Percentiles rank a stretch among this genome's conserved stretches.
Conservation (phyloP, 2,888 invertebrate species). For the Thera obeliscata region DNA sequence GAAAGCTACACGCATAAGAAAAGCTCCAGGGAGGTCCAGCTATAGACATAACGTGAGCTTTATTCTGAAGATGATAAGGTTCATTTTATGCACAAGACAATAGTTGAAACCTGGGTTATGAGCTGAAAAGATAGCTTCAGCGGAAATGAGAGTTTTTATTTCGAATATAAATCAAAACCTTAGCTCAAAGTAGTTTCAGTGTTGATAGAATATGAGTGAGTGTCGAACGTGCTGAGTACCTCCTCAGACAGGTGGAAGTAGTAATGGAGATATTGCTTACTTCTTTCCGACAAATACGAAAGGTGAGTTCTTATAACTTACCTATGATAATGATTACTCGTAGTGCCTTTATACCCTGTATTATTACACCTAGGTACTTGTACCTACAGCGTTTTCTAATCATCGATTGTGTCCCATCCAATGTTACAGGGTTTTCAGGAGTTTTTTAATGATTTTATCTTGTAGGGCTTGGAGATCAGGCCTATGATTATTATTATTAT, state of each 20-base stretch:
- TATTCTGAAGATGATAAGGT: not conserved
- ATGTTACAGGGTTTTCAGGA: too few species aligned
- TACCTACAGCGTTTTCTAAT: too few species aligned
- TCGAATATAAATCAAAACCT: not conserved
- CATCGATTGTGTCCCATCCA: too few species aligned
- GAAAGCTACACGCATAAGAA: constrained; percentile 1
- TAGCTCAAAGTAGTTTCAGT: constrained; percentile 2
- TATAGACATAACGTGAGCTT: constrained; percentile 6
- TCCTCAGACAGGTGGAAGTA: not conserved
- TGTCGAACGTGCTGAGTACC: not conserved
- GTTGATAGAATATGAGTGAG: constrained; percentile 8
- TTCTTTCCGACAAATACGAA: not conserved
- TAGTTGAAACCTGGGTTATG: constrained; percentile 17
- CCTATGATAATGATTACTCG: too few species aligned
- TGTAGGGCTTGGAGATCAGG: too few species aligned
- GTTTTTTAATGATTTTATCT: too few species aligned
- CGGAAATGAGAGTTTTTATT: constrained; percentile 27
- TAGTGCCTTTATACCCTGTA: too few species aligned
- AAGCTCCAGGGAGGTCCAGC: constrained; percentile 9
- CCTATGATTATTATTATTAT: too few species aligned
- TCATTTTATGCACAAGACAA: constrained; percentile 4
- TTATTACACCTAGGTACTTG: too few species aligned
- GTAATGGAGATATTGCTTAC: not conserved
- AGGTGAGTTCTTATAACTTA: constrained; percentile 6
- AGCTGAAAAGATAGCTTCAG: constrained; percentile 27